Conservation (phyloP, 2,888 invertebrate genomes). For the Nudaria mundana region DNA sequence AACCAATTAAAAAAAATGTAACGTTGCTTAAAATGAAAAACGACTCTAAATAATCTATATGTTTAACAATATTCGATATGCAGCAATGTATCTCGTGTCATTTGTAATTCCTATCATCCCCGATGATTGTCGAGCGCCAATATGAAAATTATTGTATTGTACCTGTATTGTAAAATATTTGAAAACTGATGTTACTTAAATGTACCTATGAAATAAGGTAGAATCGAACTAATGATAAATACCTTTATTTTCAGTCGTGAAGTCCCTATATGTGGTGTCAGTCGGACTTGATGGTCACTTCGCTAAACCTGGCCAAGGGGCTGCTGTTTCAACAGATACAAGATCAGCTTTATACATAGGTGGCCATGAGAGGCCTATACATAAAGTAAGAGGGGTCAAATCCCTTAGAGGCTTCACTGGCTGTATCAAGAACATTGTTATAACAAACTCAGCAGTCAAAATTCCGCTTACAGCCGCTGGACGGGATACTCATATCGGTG, state of each 20-base stretch:
- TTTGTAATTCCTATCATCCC: no score
- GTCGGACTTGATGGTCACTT: slow-evolving; percentile 92
- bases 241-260: slow-evolving; percentile 82
- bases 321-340: slow-evolving; percentile 87
- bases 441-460: slow-evolving; percentile 61
- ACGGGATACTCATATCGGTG: slow-evolving; percentile 88
- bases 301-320: slow-evolving; percentile 87
- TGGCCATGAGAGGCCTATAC: slow-evolving; percentile 83
- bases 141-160: no score
- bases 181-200: no score
- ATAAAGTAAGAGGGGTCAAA: slow-evolving; percentile 82
- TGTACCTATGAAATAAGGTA: no score
- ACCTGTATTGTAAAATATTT: no score
- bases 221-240: no score
- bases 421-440: slow-evolving; percentile 87
- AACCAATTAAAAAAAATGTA: no score
- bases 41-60: no score
- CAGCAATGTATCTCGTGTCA: no score
- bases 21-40: no score
- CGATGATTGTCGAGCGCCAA: no score
- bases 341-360: slow-evolving; percentile 94
- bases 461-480: slow-evolving; percentile 77
- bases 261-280: slow-evolving; percentile 94
- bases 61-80: no score
- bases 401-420: slow-evolving; percentile 89